A percentile compares a stretch with the other conserved stretches of the same genome.
These are phyloP conservation scores for Drosophila orena DNA, from an alignment of 1,140 invertebrate species.

Conservation along the genomic window DNA sequence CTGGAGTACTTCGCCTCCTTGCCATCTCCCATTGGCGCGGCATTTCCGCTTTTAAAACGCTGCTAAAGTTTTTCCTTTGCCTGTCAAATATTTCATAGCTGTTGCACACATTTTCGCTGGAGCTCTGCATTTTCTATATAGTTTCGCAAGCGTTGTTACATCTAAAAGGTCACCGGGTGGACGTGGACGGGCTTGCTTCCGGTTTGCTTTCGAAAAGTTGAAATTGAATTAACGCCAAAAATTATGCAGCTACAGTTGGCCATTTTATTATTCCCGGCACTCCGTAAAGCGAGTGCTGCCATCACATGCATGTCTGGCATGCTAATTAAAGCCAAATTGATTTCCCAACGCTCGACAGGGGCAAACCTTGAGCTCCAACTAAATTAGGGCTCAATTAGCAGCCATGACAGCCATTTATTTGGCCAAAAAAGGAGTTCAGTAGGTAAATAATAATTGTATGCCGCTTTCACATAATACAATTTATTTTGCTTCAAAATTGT, in stretches of 20 bases:
- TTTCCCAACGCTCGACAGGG: slow-evolving; percentile 29
- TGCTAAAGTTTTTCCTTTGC: slow-evolving; percentile 32
- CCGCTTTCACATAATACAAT: neutral
- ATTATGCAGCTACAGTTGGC: slow-evolving; percentile 54
- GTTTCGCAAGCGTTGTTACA: slow-evolving; percentile 33
- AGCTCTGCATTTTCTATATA: slow-evolving; percentile 15
- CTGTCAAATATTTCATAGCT: slow-evolving; percentile 57
- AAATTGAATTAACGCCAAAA: slow-evolving; percentile 76
- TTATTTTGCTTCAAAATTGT: too few species aligned
- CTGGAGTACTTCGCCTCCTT: neutral
- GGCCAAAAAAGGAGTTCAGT: neutral
- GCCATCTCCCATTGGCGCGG: slow-evolving; percentile 5
- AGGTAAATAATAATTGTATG: neutral
- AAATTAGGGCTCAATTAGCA: slow-evolving; percentile 28
- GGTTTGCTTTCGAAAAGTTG: slow-evolving; percentile 55
- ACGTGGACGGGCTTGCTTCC: slow-evolving; percentile 23
- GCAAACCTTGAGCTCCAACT: neutral
- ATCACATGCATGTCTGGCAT: slow-evolving; percentile 47
- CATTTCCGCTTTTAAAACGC: slow-evolving; percentile 69
- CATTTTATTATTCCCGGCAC: slow-evolving; percentile 37
- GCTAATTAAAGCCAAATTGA: slow-evolving; percentile 72
- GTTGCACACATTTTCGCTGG: slow-evolving; percentile 52
- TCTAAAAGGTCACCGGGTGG: slow-evolving; percentile 12
- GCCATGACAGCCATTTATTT: slow-evolving; percentile 7
- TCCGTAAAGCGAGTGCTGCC: slow-evolving; percentile 7